These are phyloP conservation scores for Ambastaia sidthimunki DNA, from an alignment of 2,797 vertebrate genomes.

Conservation along the genomic window DNA sequence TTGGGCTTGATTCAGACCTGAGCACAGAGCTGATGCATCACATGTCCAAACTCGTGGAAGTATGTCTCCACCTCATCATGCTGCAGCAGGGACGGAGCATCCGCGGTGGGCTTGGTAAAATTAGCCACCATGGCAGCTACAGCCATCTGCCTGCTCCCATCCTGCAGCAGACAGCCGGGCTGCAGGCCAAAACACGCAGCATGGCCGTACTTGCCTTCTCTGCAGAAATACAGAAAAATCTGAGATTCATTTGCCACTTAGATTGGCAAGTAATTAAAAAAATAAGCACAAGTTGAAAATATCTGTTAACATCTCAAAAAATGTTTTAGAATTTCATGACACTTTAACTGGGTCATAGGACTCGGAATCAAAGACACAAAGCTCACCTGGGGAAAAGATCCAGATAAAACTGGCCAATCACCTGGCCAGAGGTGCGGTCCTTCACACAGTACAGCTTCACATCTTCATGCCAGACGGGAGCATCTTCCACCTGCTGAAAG, in stretches of 20 bases:
- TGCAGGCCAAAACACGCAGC: constrained; percentile 96
- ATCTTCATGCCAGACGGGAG: constrained; percentile 89
- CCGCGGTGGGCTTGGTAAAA: constrained; percentile 90
- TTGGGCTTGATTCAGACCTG: constrained; percentile 75
- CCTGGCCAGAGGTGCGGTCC: constrained; percentile 76
- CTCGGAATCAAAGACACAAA: neutral
- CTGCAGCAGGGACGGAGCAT: constrained; percentile 89
- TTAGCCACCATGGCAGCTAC: constrained; percentile 98
- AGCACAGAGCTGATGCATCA: constrained; percentile 98
- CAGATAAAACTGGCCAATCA: constrained; percentile 93
- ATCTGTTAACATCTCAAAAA: no score
- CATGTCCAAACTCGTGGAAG: constrained; percentile 97
- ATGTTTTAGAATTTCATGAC: no score
- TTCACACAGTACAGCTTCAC: constrained; percentile 88
- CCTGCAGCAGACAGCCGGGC: constrained; percentile 87
- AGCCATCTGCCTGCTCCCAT: constrained; percentile 85
- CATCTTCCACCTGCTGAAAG: constrained; percentile 83
- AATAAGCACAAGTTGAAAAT: no score
- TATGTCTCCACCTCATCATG: constrained; percentile 98
- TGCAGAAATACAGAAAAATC: constrained; percentile 47
- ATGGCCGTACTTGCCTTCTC: constrained; percentile 93
- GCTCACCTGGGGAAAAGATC: constrained; percentile 91
- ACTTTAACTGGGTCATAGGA: no score
- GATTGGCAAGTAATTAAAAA: no score
- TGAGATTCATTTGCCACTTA: no score